Evolutionary conservation across 1,140 invertebrate genomes (phyloP), one percentile per base, ranked within the genome.

Genomic region (Pristionchus pacificus): DNA sequence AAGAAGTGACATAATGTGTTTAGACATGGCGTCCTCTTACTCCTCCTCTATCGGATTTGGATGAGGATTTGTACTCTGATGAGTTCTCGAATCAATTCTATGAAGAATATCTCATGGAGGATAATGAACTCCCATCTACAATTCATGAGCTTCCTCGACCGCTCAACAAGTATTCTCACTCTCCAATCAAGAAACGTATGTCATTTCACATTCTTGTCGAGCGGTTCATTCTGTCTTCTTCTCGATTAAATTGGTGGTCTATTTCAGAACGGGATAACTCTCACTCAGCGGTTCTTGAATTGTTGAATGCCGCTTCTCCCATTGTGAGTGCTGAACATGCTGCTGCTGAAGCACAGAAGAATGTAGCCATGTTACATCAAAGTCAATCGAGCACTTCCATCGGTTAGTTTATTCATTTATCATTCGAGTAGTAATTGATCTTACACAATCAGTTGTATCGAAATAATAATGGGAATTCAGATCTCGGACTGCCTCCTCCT

Each of bases 1-100:
- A n/a, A n/a, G n/a, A n/a, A n/a, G n/a, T n/a, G n/a, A n/a, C n/a
- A n/a, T n/a, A n/a, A n/a, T 74, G 24, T 25, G 74, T 74, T 19
- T 27, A 74, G 72, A 60, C 57, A 6, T 76, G 75, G 75, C 29
- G 69, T 33, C 75, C 75, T 15, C 74, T 55, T 19, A 69, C 75
- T 13, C 75, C 75, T 6, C 75, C 75, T 1, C 15, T 32, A 24
- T 75, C 72, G 1, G 65, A 68, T 62, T 61, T 32, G 0, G 73
- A 66, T 58, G 25, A 71, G 76, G 74, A 68, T 28, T 2, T 69
- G 49, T 69, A 69, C 67, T 61, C 60, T 27, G 73, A 76, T 55
- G 72, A 74, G 24, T 67, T 58, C 30, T 25, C 72, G n/a, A 69
- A 76, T 57, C 33, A 61, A 15, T 38, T 75, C 59, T 76, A 76